A percentile compares a stretch with the other conserved stretches of the same genome.
phyloP scores from a whole-genome alignment of 2,113 vertebrate genomes.

The Vulpes vulpes region DNA sequence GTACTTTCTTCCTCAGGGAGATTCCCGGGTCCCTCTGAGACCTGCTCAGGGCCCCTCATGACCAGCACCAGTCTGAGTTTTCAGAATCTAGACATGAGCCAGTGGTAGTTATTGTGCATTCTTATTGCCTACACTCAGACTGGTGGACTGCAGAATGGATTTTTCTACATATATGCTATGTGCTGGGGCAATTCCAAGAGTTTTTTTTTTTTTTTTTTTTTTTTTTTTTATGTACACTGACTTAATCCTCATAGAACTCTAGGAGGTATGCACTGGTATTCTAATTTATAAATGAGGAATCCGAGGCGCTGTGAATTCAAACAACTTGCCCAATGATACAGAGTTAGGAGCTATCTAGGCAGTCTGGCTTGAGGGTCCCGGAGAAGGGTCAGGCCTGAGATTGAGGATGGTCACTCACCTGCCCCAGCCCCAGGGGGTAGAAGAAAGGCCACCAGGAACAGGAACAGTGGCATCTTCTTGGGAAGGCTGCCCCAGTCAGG shows the following conservation, averaged over 20 bases:
- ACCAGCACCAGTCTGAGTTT: not conserved
- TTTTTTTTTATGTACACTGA: not conserved
- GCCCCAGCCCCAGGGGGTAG: slow-evolving; percentile 21
- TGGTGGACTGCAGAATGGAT: not conserved
- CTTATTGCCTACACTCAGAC: not conserved
- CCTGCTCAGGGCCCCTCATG: not conserved
- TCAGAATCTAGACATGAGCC: not conserved
- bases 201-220: no score
- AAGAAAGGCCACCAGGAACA: slow-evolving; percentile 57
- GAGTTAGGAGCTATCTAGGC: not conserved
- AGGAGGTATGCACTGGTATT: not conserved
- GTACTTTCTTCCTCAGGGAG: not conserved
- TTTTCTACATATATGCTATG: not conserved
- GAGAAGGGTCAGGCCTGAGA: not conserved
- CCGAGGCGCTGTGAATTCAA: not conserved
- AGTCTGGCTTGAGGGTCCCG: not conserved
- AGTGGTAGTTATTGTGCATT: not conserved
- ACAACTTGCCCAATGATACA: not conserved
- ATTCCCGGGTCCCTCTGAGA: not conserved
- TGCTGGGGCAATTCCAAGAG: not conserved
- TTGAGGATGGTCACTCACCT: slow-evolving; percentile 62
- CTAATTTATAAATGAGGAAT: not conserved
- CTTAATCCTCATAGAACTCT: not conserved
- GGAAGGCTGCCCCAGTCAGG: not conserved
- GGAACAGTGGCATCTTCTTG: slow-evolving; percentile 52